Base-by-base conservation (phyloP, 2,797 vertebrate species). In the Varecia variegata region DNA sequence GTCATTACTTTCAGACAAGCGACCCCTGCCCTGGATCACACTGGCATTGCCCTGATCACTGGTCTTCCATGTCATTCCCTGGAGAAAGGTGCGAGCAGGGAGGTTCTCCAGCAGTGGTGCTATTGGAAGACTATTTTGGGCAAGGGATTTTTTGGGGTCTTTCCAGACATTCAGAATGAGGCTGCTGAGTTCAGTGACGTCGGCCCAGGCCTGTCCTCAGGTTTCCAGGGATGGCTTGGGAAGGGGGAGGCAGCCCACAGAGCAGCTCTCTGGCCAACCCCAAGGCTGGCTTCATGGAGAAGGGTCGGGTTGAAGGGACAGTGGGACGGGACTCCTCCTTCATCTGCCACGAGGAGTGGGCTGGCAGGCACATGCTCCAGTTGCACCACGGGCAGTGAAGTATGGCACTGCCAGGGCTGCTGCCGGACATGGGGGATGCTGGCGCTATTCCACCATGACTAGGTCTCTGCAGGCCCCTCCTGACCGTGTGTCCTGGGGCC, bases 31-130 rank as follows among this genome's bases (percentile, higher is more conserved):
- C 58, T 27, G 85, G 77, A 81, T 93, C 65, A 54, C 20, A 15
- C 3, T 10, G 12, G 82, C 71, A 7, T 43, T 65, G 77, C n/a
- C n/a, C n/a, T n/a, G n/a, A n/a, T 38, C 54, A 21, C 67, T 0
- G 56, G 77, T 65, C 67, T 90, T 87, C 81, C 76, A 43, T 50
- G 77, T 62, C 83, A 86, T 70, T 90, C 94, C 83, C 77, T 21
- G 21, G 62, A 84, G 88, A 82, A 77, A 96, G 90, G 86, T 54
- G 89, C 86, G 82, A 58, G 23, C 4, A 1, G 30, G 76, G 56
- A 65, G 94, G 68, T 17, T 35, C 20, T 68, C 87, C 54, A 45
- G 96, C 88, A 88, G 79, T 13, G 27, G 58, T 35, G 32, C 71
- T 54, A 2, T 6, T 5, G 60, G 70, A 17, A 52, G 82, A 80